Conservation (phyloP, 2,113 vertebrate genomes). For the Patagioenas fasciata region DNA sequence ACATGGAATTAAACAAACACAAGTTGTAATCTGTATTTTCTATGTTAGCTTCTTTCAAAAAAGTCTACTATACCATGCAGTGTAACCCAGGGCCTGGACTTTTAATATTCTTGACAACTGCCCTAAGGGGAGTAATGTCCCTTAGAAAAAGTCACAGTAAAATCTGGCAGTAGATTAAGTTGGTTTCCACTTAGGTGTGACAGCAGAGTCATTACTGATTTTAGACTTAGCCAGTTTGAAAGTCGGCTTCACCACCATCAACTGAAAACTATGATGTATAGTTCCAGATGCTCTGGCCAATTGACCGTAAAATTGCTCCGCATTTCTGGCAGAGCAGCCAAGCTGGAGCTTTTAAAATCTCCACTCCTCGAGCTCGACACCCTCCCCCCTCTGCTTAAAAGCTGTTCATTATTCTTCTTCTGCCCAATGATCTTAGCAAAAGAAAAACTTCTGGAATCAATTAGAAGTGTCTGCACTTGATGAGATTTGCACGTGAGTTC, state of each 20-base stretch:
- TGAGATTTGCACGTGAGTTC: slow-evolving; percentile 93
- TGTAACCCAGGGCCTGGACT: background rate
- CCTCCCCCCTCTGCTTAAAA: slow-evolving; percentile 79
- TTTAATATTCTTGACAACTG: slow-evolving; percentile 41
- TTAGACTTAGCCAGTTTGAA: slow-evolving; percentile 73
- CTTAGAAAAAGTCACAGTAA: slow-evolving; percentile 60
- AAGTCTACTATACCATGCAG: background rate
- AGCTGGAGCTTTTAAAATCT: slow-evolving; percentile 83
- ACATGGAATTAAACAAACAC: slow-evolving; percentile 57
- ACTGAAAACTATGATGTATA: slow-evolving; percentile 82
- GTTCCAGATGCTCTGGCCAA: slow-evolving; percentile 94
- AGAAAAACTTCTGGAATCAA: slow-evolving; percentile 93
- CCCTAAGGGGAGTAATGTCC: slow-evolving; percentile 53
- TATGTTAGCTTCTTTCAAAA: slow-evolving; percentile 20
- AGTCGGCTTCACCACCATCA: slow-evolving; percentile 80
- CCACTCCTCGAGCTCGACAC: slow-evolving; percentile 71
- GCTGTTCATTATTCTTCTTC: slow-evolving; percentile 85
- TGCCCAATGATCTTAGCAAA: slow-evolving; percentile 79
- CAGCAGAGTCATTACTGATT: slow-evolving; percentile 74
- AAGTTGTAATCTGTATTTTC: slow-evolving; percentile 25
- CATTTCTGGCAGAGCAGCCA: slow-evolving; percentile 83
- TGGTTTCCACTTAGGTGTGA: slow-evolving; percentile 75
- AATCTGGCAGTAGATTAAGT: slow-evolving; percentile 63
- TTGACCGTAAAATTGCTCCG: slow-evolving; percentile 97
- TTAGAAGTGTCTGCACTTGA: slow-evolving; percentile 93